Evolutionary conservation across 1,140 invertebrate species (phyloP).

Genomic region (Drosophila ohnishii): DNA sequence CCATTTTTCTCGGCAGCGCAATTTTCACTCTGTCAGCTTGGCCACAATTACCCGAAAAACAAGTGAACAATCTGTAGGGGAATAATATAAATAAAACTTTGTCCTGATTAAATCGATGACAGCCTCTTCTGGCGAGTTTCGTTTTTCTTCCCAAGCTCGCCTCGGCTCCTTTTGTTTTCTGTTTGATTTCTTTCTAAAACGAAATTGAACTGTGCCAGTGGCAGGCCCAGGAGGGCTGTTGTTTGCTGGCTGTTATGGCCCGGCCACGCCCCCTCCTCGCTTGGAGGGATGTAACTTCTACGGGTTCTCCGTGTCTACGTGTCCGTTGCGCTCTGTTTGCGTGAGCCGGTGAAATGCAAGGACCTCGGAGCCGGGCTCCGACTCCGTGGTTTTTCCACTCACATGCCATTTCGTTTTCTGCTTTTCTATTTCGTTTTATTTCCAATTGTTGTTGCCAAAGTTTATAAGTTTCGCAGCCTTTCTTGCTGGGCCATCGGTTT

Average conservation of each 20-base stretch:
- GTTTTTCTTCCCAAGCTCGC: constrained; percentile 26
- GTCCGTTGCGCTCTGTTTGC: constrained; percentile 69
- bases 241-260: constrained; percentile 43
- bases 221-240: constrained; percentile 63
- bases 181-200: constrained; percentile 33
- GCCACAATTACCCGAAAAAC: constrained; percentile 30
- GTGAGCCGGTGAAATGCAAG: constrained; percentile 41
- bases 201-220: constrained; percentile 76
- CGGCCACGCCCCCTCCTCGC: constrained; percentile 22
- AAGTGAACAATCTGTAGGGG: constrained; percentile 33
- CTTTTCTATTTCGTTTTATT: constrained; percentile 44
- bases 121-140: constrained; percentile 44
- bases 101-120: constrained; percentile 53
- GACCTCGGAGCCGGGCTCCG: constrained; percentile 22
- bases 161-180: constrained; percentile 21
- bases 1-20: neutral
- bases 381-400: constrained; percentile 24
- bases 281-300: constrained; percentile 39
- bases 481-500: constrained; percentile 36
- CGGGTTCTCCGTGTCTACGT: constrained; percentile 35
- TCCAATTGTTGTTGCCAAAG: constrained; percentile 45
- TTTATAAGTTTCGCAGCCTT: constrained; percentile 65
- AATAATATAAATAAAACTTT: constrained; percentile 42
- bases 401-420: constrained; percentile 45
- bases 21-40: neutral